Evolutionary conservation across 2,888 invertebrate genomes (phyloP).

Genomic region (Mesorhabditis spiculigera): DNA sequence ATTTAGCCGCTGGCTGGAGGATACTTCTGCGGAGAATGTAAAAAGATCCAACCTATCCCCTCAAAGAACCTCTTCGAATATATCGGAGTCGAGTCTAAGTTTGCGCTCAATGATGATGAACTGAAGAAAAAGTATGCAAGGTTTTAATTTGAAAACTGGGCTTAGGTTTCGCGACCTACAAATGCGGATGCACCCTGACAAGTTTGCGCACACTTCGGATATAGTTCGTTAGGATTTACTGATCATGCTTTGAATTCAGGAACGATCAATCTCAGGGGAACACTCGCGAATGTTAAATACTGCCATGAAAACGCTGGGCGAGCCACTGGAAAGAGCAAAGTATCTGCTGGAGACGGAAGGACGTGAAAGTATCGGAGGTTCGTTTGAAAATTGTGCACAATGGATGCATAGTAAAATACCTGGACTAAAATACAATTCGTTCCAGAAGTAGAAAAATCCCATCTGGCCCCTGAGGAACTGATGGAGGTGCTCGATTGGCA

Average conservation of each 20-base stretch:
- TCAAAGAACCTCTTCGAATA: constrained; percentile 36
- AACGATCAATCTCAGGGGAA: constrained; percentile 76
- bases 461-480: constrained; percentile 67
- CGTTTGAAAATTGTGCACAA: not conserved
- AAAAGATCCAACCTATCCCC: constrained; percentile 11
- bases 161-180: constrained; percentile 35
- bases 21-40: not conserved
- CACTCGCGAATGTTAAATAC: constrained; percentile 85
- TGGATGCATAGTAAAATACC: too few species aligned
- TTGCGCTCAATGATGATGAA: constrained; percentile 23
- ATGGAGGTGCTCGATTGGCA: constrained; percentile 84
- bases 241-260: constrained; percentile 57
- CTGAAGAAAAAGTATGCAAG: constrained; percentile 26
- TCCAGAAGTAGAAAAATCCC: constrained; percentile 5
- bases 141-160: constrained; percentile 4
- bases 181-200: constrained; percentile 39
- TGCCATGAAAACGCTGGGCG: constrained; percentile 76
- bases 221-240: not conserved
- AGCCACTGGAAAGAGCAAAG: constrained; percentile 76
- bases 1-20: constrained; percentile 21
- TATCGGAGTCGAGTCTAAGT: constrained; percentile 29
- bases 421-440: not conserved
- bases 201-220: constrained; percentile 27
- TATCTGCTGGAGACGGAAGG: constrained; percentile 73
- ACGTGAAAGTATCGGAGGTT: not conserved